Evolutionary conservation across 2,797 vertebrate species (phyloP).

Genomic region (Cuniculus paca): DNA sequence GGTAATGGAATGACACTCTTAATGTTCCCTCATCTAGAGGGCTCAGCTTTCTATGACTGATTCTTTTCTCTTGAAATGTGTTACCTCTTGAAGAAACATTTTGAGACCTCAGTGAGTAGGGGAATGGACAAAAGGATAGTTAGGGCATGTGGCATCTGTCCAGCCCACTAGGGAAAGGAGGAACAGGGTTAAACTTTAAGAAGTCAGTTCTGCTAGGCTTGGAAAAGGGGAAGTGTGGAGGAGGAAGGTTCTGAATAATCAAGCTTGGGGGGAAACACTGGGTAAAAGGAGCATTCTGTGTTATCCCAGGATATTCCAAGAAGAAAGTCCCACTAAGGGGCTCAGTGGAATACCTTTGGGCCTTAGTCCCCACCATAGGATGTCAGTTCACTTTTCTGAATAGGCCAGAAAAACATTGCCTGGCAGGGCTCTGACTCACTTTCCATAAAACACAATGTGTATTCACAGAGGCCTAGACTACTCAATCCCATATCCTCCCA

Average conservation of each 20-base stretch:
- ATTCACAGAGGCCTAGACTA: not conserved
- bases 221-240: not conserved
- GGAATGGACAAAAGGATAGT: not conserved
- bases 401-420: constrained; percentile 59
- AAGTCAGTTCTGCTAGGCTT: not conserved
- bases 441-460: constrained; percentile 51
- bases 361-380: not conserved
- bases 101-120: not conserved
- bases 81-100: not conserved
- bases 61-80: not conserved
- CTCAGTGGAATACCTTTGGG: not conserved
- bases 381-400: constrained; percentile 53
- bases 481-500: not conserved
- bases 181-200: not conserved
- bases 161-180: not conserved
- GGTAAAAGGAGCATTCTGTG: not conserved
- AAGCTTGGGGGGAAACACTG: not conserved
- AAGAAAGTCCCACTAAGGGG: not conserved
- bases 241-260: not conserved
- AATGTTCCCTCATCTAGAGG: not conserved
- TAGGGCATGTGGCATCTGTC: not conserved
- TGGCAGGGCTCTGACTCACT: constrained; percentile 43
- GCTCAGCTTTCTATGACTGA: not conserved
- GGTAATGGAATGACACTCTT: not conserved
- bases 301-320: not conserved